phyloP scores from a whole-genome alignment of 2,888 invertebrate species.

The Myathropa florea region DNA sequence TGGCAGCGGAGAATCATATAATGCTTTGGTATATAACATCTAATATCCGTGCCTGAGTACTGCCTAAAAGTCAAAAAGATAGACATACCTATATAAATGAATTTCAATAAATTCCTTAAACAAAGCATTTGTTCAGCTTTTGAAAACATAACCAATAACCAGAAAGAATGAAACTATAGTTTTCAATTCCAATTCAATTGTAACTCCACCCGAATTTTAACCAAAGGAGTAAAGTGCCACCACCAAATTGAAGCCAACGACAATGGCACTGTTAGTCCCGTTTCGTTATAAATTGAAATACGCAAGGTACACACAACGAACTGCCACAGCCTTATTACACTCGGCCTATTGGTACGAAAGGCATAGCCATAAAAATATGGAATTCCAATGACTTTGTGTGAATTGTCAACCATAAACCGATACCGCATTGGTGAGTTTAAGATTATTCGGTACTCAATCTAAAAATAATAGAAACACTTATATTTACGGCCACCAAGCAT shows the following conservation, averaged over 20 bases:
- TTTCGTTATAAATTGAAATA: not conserved
- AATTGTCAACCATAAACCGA: constrained; percentile 43
- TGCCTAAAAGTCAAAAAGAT: no score
- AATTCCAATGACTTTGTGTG: constrained; percentile 21
- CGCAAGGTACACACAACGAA: not conserved
- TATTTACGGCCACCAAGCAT: not conserved
- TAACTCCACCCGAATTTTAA: not conserved
- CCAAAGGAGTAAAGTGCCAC: not conserved
- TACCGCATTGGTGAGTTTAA: constrained; percentile 50
- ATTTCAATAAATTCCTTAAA: no score
- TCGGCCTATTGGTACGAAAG: not conserved
- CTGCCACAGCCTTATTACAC: constrained; percentile 13
- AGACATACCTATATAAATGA: no score
- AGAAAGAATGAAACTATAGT: not conserved
- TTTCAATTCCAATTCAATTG: not conserved
- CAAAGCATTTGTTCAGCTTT: no score
- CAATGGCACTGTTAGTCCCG: not conserved
- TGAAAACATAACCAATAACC: no score
- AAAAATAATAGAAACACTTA: constrained; percentile 40
- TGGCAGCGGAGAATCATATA: no score
- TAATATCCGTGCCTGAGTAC: no score
- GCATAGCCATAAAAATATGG: constrained; percentile 5
- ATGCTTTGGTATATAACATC: no score
- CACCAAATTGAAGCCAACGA: not conserved
- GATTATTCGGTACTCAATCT: constrained; percentile 40